A percentile compares a stretch with the other conserved stretches of the same genome.
These are phyloP conservation scores for Stegostoma tigrinum DNA, from an alignment of 2,113 vertebrate species.

Conservation along the genomic window DNA sequence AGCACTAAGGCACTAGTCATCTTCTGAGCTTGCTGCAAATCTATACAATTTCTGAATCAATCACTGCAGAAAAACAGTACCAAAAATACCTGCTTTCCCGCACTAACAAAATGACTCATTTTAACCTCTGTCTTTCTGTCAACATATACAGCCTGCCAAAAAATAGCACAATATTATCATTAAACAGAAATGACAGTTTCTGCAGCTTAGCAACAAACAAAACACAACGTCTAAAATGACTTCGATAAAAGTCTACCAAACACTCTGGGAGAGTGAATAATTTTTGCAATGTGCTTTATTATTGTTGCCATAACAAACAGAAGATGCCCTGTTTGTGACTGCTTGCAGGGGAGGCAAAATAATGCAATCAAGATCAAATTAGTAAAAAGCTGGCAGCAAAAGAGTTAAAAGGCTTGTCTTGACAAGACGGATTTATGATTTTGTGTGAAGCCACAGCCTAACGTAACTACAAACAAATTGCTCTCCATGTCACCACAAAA, in stretches of 20 bases:
- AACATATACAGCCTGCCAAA: slow-evolving; percentile 20
- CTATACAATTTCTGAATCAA: not conserved
- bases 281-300: not conserved
- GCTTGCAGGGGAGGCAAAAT: not conserved
- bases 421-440: not conserved
- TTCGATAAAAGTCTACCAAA: not conserved
- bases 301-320: not conserved
- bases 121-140: slow-evolving; percentile 26
- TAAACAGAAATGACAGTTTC: slow-evolving; percentile 35
- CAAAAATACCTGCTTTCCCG: slow-evolving; percentile 31
- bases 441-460: not conserved
- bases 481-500: not conserved
- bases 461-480: not conserved
- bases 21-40: not conserved
- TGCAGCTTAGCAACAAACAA: slow-evolving; percentile 29
- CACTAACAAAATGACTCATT: not conserved
- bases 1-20: not conserved
- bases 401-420: not conserved
- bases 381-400: not conserved
- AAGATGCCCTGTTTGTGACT: not conserved
- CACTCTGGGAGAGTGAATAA: not conserved
- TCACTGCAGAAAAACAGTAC: not conserved
- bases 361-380: not conserved
- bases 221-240: slow-evolving; percentile 12
- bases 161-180: slow-evolving; percentile 13